Conservation (phyloP, 2,888 invertebrate genomes). For the Drosophila lutescens region DNA sequence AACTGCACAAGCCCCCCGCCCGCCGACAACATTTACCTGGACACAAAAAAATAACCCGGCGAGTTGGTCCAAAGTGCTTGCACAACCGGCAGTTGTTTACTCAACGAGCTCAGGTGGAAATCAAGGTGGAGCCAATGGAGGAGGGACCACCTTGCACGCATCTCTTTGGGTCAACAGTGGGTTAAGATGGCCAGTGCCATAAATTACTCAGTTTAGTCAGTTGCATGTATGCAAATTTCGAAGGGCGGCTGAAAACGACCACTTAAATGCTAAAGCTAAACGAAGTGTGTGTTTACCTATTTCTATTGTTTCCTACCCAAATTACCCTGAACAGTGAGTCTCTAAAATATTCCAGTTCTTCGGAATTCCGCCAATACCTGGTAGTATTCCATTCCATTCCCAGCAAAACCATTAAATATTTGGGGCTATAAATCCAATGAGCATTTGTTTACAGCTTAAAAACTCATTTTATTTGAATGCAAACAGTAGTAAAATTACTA, state of each 20-base stretch:
- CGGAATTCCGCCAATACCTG: neutral
- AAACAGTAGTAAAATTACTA: neutral
- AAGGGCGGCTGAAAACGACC: conserved; percentile 1
- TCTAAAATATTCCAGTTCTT: neutral
- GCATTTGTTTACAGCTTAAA: conserved; percentile 7
- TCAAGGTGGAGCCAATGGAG: conserved; percentile 7
- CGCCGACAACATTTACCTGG: conserved; percentile 1
- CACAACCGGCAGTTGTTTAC: conserved; percentile 38
- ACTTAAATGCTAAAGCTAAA: neutral
- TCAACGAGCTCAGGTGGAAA: conserved; percentile 13
- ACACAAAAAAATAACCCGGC: conserved; percentile 13
- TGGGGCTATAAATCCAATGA: neutral
- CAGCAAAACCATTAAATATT: neutral
- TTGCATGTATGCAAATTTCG: conserved; percentile 33
- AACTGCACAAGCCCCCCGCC: no score
- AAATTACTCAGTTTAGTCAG: conserved; percentile 1
- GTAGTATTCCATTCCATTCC: conserved; percentile 4
- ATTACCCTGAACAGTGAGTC: conserved; percentile 17
- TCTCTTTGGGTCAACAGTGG: conserved; percentile 24
- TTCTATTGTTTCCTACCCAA: neutral
- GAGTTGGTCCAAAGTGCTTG: conserved; percentile 18
- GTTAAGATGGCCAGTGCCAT: conserved; percentile 6
- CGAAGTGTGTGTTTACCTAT: conserved; percentile 19
- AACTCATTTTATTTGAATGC: neutral
- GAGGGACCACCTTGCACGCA: conserved; percentile 19